Evolutionary conservation across 2,113 vertebrate genomes (phyloP).

Genomic region (Nerophis ophidion): DNA sequence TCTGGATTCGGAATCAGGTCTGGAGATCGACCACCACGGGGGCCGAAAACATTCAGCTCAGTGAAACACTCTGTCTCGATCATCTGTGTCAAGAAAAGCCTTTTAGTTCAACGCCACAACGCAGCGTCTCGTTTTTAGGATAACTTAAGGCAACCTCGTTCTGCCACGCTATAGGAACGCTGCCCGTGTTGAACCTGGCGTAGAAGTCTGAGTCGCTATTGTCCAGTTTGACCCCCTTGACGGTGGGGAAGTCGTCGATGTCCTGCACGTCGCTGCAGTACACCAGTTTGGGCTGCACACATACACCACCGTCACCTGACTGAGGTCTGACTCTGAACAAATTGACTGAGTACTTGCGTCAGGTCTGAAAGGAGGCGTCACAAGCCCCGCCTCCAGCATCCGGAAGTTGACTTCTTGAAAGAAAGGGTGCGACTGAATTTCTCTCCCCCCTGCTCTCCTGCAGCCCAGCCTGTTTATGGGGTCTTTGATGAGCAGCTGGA

Average conservation of each 20-base stretch:
- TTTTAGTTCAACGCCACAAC: background rate
- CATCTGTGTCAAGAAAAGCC: slow-evolving; percentile 56
- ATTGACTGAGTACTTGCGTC: slow-evolving; percentile 61
- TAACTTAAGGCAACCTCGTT: slow-evolving; percentile 68
- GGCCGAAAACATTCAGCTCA: slow-evolving; percentile 78
- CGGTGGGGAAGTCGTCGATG: slow-evolving; percentile 80
- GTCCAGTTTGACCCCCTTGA: slow-evolving; percentile 77
- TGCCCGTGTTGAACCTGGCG: slow-evolving; percentile 74
- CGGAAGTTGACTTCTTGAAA: slow-evolving; percentile 79
- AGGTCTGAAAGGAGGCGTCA: slow-evolving; percentile 73
- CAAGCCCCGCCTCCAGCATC: slow-evolving; percentile 76
- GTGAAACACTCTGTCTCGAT: slow-evolving; percentile 80
- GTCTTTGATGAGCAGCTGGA: slow-evolving; percentile 77
- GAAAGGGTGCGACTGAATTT: slow-evolving; percentile 74
- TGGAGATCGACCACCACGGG: slow-evolving; percentile 50
- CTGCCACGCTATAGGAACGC: slow-evolving; percentile 77
- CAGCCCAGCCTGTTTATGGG: slow-evolving; percentile 71
- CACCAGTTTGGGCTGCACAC: slow-evolving; percentile 72
- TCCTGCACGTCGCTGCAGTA: slow-evolving; percentile 84
- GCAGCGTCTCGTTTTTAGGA: background rate
- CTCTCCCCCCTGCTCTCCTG: slow-evolving; percentile 30
- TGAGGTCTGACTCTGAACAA: too few relatives aligned
- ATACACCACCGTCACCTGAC: background rate
- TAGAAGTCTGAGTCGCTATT: slow-evolving; percentile 74
- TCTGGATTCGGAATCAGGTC: slow-evolving; percentile 56